phyloP scores from a whole-genome alignment of 1,140 invertebrate genomes.

The Drosophila funebris region DNA sequence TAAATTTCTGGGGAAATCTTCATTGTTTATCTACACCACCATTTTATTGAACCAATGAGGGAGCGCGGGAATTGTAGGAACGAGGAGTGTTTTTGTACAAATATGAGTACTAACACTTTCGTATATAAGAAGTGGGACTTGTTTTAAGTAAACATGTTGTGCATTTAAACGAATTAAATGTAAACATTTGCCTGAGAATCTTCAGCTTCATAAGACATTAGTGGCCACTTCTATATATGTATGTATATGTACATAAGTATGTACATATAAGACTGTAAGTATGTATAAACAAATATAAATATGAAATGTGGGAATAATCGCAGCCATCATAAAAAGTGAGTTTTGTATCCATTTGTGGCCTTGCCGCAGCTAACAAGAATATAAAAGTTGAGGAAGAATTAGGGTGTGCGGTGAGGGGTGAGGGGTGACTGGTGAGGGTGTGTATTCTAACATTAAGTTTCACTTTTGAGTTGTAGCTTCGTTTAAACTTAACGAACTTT shows the following conservation, averaged over 20 bases:
- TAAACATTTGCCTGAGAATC: constrained; percentile 31
- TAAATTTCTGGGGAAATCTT: too few relatives aligned
- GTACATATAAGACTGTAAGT: background rate
- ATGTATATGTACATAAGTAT: background rate
- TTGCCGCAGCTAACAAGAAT: background rate
- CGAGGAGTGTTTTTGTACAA: background rate
- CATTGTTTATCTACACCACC: background rate
- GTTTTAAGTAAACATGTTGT: constrained; percentile 33
- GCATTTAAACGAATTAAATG: constrained; percentile 48
- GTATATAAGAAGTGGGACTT: constrained; percentile 4
- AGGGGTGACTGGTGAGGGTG: background rate
- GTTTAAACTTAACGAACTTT: constrained; percentile 26
- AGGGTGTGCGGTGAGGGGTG: too few relatives aligned
- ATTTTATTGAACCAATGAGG: background rate
- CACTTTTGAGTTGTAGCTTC: background rate
- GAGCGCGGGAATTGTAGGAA: background rate
- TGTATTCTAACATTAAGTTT: constrained; percentile 14
- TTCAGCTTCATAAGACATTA: constrained; percentile 23
- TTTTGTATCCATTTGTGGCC: constrained; percentile 1
- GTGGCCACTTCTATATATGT: background rate
- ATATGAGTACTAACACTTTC: constrained; percentile 15
- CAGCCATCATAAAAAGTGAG: constrained; percentile 4
- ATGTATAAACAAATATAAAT: constrained; percentile 3
- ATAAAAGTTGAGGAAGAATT: background rate
- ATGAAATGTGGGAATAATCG: constrained; percentile 17